Evolutionary conservation across 2,797 vertebrate species (phyloP), one percentile per base, ranked within the genome.

Genomic region (Siniperca obscura): DNA sequence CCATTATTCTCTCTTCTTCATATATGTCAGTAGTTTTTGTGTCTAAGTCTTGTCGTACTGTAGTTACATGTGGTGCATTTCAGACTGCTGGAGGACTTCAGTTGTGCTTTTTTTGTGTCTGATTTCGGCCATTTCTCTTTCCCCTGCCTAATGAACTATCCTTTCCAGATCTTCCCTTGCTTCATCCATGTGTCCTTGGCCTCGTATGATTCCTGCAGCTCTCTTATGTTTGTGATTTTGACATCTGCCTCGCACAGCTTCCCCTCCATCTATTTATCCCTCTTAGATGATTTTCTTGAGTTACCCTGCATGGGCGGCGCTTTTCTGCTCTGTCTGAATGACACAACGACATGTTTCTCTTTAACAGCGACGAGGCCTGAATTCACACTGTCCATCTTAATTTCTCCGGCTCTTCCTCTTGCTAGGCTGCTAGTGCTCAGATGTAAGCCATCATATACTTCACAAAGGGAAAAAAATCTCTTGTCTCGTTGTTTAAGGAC

Each of bases 221-320:
- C 53, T 70, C 53, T 77, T 38, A 65, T 87, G 87, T 81, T 84
- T 85, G 72, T 10, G 30, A 85, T 81, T 90, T 79, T 62, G 86
- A 90, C 89, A 90, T 89, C 86, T 89, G 84, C 74, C 68, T 66
- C 19, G 4, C 84, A 87, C 70, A 78, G 62, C 73, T 84, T 80
- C 42, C 16, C 61, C 59, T 67, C 53, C 36, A 72, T 73, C 69
- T n/a, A 70, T 68, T 81, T 60, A 59, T 81, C 44, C 59, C 27
- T 52, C 64, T 69, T 25, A 16, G 61, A 44, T 0, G 19, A 44
- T 55, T 79, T 60, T 82, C 67, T 52, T 0, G 17, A 52, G 38
- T 67, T 30, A 8, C 5, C 17, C 73, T 21, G 61, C 17, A 36
- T 12, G 22, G 69, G 21, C 4, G 2, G 30, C 2, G 25, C 76